A percentile compares a stretch with the other conserved stretches of the same genome.
phyloP scores from a whole-genome alignment of 2,888 invertebrate species.

The Apamea epomidion region DNA sequence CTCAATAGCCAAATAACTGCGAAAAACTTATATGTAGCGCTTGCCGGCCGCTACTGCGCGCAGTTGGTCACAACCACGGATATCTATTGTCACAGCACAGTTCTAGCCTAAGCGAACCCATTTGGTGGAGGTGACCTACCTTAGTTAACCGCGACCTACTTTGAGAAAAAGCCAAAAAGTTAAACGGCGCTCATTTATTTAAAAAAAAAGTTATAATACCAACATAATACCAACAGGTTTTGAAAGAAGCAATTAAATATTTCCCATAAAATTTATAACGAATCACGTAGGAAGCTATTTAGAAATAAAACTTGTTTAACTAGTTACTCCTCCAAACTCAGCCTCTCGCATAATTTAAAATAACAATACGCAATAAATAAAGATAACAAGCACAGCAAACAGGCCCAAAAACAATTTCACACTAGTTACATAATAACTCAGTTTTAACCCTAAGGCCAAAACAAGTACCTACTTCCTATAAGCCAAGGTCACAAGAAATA shows the following conservation, averaged over 20 bases:
- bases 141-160: not conserved
- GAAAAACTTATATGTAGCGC: not conserved
- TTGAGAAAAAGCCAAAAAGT: not conserved
- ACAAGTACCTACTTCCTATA: slow-evolving; percentile 59
- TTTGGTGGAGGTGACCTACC: too few relatives aligned
- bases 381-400: slow-evolving; percentile 21
- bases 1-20: not conserved
- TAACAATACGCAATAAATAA: slow-evolving; percentile 24
- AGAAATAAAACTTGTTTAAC: not conserved
- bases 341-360: slow-evolving; percentile 2
- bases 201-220: not conserved
- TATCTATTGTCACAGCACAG: not conserved
- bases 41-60: not conserved
- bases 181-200: not conserved
- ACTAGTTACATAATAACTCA: slow-evolving; percentile 55
- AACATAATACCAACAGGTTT: not conserved
- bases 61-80: not conserved
- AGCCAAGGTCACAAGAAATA: slow-evolving; percentile 57
- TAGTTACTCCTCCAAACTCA: not conserved
- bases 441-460: slow-evolving; percentile 54
- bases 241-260: not conserved
- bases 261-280: not conserved
- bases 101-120: not conserved
- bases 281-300: not conserved
- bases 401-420: slow-evolving; percentile 41